phyloP scores from a whole-genome alignment of 2,888 invertebrate species.

The Amphipyra berbera region DNA sequence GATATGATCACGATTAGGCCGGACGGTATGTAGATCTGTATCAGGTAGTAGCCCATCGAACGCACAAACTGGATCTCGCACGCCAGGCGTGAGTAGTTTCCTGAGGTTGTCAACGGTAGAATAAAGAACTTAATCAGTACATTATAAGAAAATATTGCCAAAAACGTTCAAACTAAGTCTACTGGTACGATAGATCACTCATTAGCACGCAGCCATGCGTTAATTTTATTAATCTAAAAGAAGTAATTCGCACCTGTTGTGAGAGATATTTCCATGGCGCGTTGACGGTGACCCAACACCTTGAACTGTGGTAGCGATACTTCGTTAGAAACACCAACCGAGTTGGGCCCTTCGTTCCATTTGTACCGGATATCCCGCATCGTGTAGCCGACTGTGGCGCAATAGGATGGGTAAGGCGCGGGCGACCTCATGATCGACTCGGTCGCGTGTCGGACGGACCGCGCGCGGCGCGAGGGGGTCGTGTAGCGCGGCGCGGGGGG shows the following conservation, averaged over 20 bases:
- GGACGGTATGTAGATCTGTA: conserved; percentile 98
- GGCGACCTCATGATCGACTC: conserved; percentile 60
- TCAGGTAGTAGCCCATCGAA: conserved; percentile 99
- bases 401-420: conserved; percentile 66
- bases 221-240: conserved; percentile 13
- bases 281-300: conserved; percentile 97
- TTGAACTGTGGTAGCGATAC: conserved; percentile 98
- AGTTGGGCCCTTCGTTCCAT: conserved; percentile 97
- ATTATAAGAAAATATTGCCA: background rate
- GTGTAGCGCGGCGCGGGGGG: conserved; percentile 43
- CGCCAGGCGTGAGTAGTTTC: conserved; percentile 97
- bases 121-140: conserved; percentile 15
- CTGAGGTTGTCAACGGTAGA: conserved; percentile 80
- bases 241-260: conserved; percentile 93
- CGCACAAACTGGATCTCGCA: conserved; percentile 98
- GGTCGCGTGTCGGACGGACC: conserved; percentile 54
- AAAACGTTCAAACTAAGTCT: conserved; percentile 4
- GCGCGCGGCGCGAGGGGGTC: conserved; percentile 19
- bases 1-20: conserved; percentile 98
- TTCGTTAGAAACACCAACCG: conserved; percentile 97
- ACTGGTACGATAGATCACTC: conserved; percentile 9
- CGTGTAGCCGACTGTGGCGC: conserved; percentile 96
- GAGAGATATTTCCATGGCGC: conserved; percentile 97
- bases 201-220: conserved; percentile 4
- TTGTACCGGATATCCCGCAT: conserved; percentile 98